Evolutionary conservation across 2,113 vertebrate genomes (phyloP).

Genomic region (Elaphurus davidianus): DNA sequence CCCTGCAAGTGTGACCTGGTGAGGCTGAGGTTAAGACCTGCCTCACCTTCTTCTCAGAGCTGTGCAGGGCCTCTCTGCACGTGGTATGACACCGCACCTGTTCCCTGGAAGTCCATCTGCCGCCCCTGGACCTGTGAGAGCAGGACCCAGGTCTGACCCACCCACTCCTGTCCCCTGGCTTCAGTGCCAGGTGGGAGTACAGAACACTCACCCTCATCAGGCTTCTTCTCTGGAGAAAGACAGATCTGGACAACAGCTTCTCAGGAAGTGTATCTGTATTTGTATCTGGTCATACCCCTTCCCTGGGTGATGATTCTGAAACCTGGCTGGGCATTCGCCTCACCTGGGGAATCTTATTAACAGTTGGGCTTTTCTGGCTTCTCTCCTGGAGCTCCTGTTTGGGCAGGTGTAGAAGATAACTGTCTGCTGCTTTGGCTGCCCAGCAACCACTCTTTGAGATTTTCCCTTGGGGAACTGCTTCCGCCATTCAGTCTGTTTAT

Average conservation of each 20-base stretch:
- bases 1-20: not conserved
- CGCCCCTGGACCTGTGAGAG: not conserved
- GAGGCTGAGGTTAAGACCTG: not conserved
- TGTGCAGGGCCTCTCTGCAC: not conserved
- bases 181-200: fast-evolving
- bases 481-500: not conserved
- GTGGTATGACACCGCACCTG: too few relatives aligned
- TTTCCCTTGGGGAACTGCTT: not conserved
- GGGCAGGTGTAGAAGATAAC: not conserved
- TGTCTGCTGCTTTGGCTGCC: not conserved
- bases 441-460: not conserved
- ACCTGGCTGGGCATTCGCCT: not conserved
- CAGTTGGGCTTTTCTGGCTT: not conserved
- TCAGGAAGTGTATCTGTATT: not conserved
- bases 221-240: not conserved
- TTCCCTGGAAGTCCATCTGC: not conserved
- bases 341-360: not conserved
- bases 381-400: not conserved
- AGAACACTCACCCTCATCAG: not conserved
- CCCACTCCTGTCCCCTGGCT: not conserved
- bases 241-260: not conserved
- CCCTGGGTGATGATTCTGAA: not conserved
- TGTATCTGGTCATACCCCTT: not conserved
- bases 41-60: not conserved
- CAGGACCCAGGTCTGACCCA: not conserved